phyloP scores from a whole-genome alignment of 2,113 vertebrate species.

The Aphelocoma coerulescens region DNA sequence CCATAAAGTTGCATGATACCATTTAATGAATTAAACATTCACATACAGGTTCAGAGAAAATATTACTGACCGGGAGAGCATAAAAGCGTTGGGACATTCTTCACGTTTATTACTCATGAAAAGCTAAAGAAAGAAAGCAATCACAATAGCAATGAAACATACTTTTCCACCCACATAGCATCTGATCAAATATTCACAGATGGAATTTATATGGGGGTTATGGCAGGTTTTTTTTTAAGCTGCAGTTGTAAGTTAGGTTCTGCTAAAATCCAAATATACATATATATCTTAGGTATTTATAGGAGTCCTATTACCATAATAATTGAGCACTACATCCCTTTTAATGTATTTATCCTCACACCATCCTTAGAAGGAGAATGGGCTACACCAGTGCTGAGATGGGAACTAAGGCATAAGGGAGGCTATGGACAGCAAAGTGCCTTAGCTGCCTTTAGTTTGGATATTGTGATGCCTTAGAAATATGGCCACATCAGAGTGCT shows the following conservation, averaged over 20 bases:
- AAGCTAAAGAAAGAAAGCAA: conserved; percentile 64
- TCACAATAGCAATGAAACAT: conserved; percentile 56
- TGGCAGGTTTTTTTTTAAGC: neutral
- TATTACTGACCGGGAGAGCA: conserved; percentile 47
- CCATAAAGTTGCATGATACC: conserved; percentile 46
- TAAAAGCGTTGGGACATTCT: conserved; percentile 25
- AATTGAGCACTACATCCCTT: conserved; percentile 21
- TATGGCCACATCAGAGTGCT: neutral
- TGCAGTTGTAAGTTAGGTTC: neutral
- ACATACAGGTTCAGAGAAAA: conserved; percentile 35
- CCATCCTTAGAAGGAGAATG: neutral
- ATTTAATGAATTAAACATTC: conserved; percentile 71
- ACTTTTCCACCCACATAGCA: conserved; percentile 50
- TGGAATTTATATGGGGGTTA: conserved; percentile 45
- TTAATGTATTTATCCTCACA: conserved; percentile 35
- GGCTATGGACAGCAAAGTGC: neutral
- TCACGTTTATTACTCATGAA: conserved; percentile 56
- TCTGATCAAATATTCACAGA: conserved; percentile 66
- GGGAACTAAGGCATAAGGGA: neutral
- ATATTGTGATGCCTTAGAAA: neutral
- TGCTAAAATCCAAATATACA: conserved; percentile 29
- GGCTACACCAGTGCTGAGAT: neutral
- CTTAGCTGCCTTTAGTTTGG: neutral
- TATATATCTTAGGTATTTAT: conserved; percentile 29
- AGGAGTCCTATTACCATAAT: conserved; percentile 31